Base-by-base conservation (phyloP, 2,888 invertebrate genomes). In the Calliphora vomitoria region DNA sequence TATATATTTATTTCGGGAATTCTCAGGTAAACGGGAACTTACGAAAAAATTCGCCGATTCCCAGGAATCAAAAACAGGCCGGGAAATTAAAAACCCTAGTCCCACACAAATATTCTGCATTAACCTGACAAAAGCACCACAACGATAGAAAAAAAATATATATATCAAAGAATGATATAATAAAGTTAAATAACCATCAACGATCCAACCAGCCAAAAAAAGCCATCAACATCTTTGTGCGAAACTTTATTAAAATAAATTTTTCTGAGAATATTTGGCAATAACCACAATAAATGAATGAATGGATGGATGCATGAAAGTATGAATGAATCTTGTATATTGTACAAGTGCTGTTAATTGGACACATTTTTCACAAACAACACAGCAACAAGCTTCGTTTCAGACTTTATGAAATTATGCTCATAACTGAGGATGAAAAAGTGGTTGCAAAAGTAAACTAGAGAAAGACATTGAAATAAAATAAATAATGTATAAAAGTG, bases 341-440 rank as follows among this genome's bases (percentile, higher is more conserved):
- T 58, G 25, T 53, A 38, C 38, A 66, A 80, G 60, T 69, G 60
- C n/a, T 41, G 58, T 74, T 84, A 84, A 84, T 79, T 79, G 84
- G 74, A 68, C 68, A 68, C 18, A 58, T 66, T 84, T 84, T 4
- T 60, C 66, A 15, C 66, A 38, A 60, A 38, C 8, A 35, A 60
- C 31, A 15, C 55, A 35, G 3, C 8, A 66, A 35, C 35, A 35
- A 69, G 69, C 38, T 66, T 20, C 58, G 41, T 53, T 78, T 78
- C 55, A 50, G 53, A 53, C 18, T 60, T 76, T 41, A 50, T 72
- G 25, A 79, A 79, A 71, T 78, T 78, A 38, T 41, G 60, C n/a
- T 69, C 35, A 20, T 62, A 35, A 8, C n/a, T 55, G 8, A 18
- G 8, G 13, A 8, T 41, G 38, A 11, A 58, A 50, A 69, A n/a